Evolutionary conservation across 2,888 invertebrate species (phyloP).

Genomic region (Leptopterna dolabrata): DNA sequence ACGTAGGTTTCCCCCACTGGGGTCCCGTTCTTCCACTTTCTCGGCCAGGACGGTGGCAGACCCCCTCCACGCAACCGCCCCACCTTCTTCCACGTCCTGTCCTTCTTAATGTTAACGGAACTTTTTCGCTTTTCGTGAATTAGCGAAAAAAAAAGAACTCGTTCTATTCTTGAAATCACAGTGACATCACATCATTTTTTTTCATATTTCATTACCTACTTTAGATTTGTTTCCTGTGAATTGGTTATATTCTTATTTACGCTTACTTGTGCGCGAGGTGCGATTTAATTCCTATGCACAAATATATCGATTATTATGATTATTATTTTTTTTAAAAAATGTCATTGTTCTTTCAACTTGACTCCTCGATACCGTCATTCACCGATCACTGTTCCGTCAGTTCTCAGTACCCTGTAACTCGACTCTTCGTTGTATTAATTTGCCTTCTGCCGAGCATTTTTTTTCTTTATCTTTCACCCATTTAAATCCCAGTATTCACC

Average conservation of each 20-base stretch:
- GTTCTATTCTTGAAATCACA: neutral
- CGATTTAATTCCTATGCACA: too few relatives aligned
- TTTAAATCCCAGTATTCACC: neutral
- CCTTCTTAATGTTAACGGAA: constrained; percentile 16
- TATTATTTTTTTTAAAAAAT: too few relatives aligned
- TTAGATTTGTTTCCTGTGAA: too few relatives aligned
- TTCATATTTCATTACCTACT: too few relatives aligned
- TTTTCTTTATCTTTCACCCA: neutral
- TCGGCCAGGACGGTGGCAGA: constrained; percentile 22
- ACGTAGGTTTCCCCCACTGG: neutral
- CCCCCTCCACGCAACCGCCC: neutral
- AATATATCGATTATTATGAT: too few relatives aligned
- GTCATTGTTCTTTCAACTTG: too few relatives aligned
- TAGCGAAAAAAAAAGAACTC: neutral
- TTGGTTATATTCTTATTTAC: too few relatives aligned
- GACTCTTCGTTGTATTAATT: neutral
- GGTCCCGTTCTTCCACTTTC: constrained; percentile 41
- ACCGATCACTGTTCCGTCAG: too few relatives aligned
- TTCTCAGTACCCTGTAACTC: too few relatives aligned
- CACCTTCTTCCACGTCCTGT: neutral
- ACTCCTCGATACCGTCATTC: too few relatives aligned
- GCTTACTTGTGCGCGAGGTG: too few relatives aligned
- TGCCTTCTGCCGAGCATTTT: neutral
- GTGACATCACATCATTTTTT: too few relatives aligned
- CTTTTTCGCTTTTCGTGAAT: neutral